Evolutionary conservation across 2,113 vertebrate genomes (phyloP).

Genomic region (Aplodontia rufa): DNA sequence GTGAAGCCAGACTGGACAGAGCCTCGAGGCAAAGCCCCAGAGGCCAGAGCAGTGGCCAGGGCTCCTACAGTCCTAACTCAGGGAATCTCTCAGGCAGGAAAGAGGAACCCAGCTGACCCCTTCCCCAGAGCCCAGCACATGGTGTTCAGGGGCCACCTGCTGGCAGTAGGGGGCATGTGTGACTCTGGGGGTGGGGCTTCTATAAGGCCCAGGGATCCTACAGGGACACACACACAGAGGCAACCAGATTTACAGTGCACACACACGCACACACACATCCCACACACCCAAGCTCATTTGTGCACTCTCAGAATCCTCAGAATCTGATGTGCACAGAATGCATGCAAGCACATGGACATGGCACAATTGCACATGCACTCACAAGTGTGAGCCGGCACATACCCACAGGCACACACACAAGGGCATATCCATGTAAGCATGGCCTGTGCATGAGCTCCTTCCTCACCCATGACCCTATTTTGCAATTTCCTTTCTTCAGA

Average conservation of each 20-base stretch:
- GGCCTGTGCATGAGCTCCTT: neutral
- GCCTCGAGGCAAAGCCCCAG: neutral
- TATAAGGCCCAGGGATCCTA: conserved; percentile 13
- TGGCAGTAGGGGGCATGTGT: conserved; percentile 62
- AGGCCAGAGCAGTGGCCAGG: neutral
- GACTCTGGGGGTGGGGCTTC: neutral
- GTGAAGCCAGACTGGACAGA: neutral
- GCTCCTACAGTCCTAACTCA: neutral
- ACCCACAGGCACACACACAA: neutral
- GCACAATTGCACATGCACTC: neutral
- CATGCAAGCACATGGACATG: neutral
- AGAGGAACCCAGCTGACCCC: neutral
- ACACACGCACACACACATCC: neutral
- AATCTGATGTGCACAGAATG: too few relatives aligned
- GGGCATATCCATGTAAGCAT: fast-evolving
- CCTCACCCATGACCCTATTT: neutral
- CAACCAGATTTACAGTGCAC: neutral
- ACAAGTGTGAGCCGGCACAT: too few relatives aligned
- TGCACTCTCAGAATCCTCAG: too few relatives aligned
- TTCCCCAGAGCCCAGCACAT: conserved; percentile 30
- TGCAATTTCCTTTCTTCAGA: neutral
- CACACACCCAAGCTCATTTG: neutral
- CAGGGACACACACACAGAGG: neutral
- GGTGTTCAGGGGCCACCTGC: conserved; percentile 82
- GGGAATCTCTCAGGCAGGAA: neutral